Evolutionary conservation across 2,113 vertebrate genomes (phyloP).

Genomic region (Dascyllus trimaculatus): DNA sequence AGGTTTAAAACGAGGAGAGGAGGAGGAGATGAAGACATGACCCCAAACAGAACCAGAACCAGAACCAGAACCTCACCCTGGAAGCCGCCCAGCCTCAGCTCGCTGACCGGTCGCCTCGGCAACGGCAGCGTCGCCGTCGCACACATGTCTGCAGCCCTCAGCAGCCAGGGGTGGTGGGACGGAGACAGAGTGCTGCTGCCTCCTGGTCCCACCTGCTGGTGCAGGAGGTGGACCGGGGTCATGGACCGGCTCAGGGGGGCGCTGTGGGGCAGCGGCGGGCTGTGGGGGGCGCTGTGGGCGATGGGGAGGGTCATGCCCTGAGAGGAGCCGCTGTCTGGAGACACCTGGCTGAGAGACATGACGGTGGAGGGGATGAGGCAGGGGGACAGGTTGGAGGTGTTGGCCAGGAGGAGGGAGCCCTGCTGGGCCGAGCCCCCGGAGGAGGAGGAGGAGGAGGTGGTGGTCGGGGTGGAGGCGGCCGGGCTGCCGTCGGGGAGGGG

Average conservation of each 20-base stretch:
- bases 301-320: conserved; percentile 81
- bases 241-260: conserved; percentile 85
- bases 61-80: conserved; percentile 70
- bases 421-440: conserved; percentile 65
- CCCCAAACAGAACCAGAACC: background rate
- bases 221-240: conserved; percentile 82
- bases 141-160: conserved; percentile 79
- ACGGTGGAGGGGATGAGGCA: conserved; percentile 80
- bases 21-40: background rate
- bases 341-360: conserved; percentile 76
- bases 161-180: conserved; percentile 71
- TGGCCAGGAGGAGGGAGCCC: conserved; percentile 66
- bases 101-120: conserved; percentile 84
- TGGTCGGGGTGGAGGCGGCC: conserved; percentile 33
- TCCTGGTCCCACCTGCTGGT: conserved; percentile 71
- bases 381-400: conserved; percentile 79
- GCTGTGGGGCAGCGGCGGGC: conserved; percentile 85
- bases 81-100: conserved; percentile 82
- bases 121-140: conserved; percentile 86
- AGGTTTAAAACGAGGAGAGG: background rate
- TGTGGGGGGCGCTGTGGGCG: conserved; percentile 81
- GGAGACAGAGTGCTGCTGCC: conserved; percentile 62
- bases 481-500: conserved; percentile 60
- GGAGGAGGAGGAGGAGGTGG: conserved; percentile 33
- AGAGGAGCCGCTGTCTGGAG: conserved; percentile 60